Conservation (phyloP, 2,797 vertebrate species). For the Myiotriccus ornatus region DNA sequence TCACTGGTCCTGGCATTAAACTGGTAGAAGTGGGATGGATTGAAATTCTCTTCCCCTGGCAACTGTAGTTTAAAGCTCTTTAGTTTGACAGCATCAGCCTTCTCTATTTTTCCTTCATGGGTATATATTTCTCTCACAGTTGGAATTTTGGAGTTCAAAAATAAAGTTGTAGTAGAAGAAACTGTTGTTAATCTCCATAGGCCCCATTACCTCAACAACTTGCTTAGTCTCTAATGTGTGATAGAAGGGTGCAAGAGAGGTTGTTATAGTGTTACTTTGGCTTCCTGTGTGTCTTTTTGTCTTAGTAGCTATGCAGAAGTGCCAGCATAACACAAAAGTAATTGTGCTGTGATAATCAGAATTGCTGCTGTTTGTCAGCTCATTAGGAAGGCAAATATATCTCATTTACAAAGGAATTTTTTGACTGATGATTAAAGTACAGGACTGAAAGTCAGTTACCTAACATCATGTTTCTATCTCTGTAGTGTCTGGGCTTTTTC, state of each 20-base stretch:
- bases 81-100: not conserved
- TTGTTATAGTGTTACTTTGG: not conserved
- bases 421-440: conserved; percentile 2
- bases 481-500: fast-evolving
- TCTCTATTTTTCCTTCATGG: not conserved
- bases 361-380: conserved; percentile 4
- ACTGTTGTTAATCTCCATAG: conserved; percentile 4
- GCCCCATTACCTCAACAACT: conserved; percentile 4
- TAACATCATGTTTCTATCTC: not conserved
- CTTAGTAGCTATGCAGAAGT: conserved; percentile 3
- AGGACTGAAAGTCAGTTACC: not conserved
- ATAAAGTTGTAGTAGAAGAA: not conserved
- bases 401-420: conserved; percentile 11
- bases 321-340: not conserved
- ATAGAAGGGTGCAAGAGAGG: not conserved
- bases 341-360: conserved; percentile 28
- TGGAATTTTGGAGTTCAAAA: not conserved
- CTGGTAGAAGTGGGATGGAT: not conserved
- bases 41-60: not conserved
- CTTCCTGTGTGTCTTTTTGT: not conserved
- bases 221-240: not conserved
- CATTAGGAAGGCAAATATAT: conserved; percentile 24
- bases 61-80: not conserved
- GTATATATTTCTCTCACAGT: not conserved
- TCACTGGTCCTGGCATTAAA: not conserved